Percentiles rank a stretch among this genome's conserved stretches.
Evolutionary conservation across 2,888 invertebrate genomes (phyloP).

Genomic region (Zaprionus lineosus): DNA sequence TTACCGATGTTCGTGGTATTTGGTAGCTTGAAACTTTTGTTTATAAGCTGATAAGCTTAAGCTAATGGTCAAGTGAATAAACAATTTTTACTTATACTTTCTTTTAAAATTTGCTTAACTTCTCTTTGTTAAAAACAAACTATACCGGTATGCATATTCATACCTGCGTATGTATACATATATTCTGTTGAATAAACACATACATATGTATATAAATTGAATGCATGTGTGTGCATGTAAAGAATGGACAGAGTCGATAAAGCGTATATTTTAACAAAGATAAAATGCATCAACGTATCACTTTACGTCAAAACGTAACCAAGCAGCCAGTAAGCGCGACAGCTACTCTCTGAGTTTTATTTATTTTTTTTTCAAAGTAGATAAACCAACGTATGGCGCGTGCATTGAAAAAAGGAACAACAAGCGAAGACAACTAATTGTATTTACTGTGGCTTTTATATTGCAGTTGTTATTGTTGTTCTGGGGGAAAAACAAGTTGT

Average conservation of each 20-base stretch:
- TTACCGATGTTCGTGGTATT: conserved; percentile 28
- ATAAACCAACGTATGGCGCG: conserved; percentile 52
- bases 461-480: conserved; percentile 21
- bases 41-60: not conserved
- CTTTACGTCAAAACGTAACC: conserved; percentile 40
- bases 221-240: not conserved
- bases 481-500: conserved; percentile 69
- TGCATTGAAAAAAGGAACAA: conserved; percentile 49
- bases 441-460: conserved; percentile 39
- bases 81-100: too few relatives aligned
- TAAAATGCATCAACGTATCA: conserved; percentile 48
- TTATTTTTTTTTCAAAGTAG: conserved; percentile 17
- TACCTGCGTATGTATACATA: conserved; percentile 17
- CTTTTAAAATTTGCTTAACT: too few relatives aligned
- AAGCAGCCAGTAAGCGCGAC: not conserved
- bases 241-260: too few relatives aligned
- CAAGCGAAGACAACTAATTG: conserved; percentile 33
- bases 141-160: too few relatives aligned
- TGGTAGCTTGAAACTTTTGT: conserved; percentile 5
- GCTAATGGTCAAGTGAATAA: conserved; percentile 4
- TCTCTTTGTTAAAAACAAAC: conserved; percentile 24
- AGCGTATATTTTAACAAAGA: conserved; percentile 31
- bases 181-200: not conserved
- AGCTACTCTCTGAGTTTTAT: not conserved
- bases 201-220: not conserved